These are phyloP conservation scores for Glandiceps talaboti DNA, from an alignment of 53 echinoderm and acorn worm genomes.

Conservation along the genomic window DNA sequence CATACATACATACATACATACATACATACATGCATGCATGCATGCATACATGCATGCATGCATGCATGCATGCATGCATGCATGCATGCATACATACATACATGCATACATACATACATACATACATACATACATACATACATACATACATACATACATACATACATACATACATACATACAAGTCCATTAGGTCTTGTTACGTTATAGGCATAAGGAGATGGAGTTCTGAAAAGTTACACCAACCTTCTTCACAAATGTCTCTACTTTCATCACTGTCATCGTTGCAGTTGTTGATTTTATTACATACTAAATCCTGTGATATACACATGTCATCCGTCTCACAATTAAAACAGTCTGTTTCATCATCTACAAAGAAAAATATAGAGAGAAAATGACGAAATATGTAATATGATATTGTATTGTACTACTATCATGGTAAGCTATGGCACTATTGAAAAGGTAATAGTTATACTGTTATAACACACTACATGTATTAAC, in stretches of 20 bases:
- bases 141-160: too few relatives aligned
- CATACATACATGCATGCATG: neutral
- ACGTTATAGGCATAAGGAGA: neutral
- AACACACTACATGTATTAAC: too few relatives aligned
- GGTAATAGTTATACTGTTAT: too few relatives aligned
- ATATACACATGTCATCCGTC: slow-evolving; percentile 80
- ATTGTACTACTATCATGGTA: too few relatives aligned
- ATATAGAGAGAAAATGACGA: too few relatives aligned
- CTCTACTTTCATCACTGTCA: slow-evolving; percentile 56
- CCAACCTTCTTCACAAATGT: slow-evolving; percentile 41
- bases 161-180: neutral
- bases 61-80: neutral
- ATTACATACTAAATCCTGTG: slow-evolving; percentile 49
- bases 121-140: too few relatives aligned
- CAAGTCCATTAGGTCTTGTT: too few relatives aligned
- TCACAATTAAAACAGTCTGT: slow-evolving; percentile 68
- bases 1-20: too few relatives aligned
- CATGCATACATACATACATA: neutral
- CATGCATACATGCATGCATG: neutral
- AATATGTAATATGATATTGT: too few relatives aligned
- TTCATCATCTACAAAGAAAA: slow-evolving; percentile 36
- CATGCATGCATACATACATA: neutral
- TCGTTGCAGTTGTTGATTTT: slow-evolving; percentile 80
- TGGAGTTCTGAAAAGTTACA: neutral
- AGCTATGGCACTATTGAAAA: too few relatives aligned